Base-by-base conservation (phyloP, 2,113 vertebrate genomes). In the Zootoca vivipara region DNA sequence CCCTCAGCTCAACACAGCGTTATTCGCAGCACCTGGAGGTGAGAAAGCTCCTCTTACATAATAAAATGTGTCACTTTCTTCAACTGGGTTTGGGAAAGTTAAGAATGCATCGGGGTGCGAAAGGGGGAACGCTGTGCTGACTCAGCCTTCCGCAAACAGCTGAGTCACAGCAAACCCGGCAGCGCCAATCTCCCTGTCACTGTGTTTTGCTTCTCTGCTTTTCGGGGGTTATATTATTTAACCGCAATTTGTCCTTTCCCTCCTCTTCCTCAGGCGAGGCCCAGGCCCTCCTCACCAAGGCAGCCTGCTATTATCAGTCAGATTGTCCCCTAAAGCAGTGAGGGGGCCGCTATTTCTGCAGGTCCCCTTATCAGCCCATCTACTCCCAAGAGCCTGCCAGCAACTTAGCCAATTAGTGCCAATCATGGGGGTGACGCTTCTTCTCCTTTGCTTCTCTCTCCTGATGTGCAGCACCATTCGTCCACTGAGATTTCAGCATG, bases 1-100 rank as follows among this genome's bases (percentile, higher is more conserved):
- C 78, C 84, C 78, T 92, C 75, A 42, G 91, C 56, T 94, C n/a
- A 33, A 33, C 74, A 16, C 30, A 73, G 83, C 87, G 79, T 78
- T 90, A 95, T 86, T 91, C 90, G 80, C 58, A 89, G 84, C 85
- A 67, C 89, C 93, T 90, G 92, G 89, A 89, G 74, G 78, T 93
- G 93, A 86, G 84, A 93, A 93, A 92, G 67, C 40, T 64, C 5
- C 70, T 87, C 85, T 69, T 92, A 85, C 86, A 87, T 89, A 90
- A 91, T 70, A 58, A 73, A 62, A 79, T 67, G 38, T 94, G 88
- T 73, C 89, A 92, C 85, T 58, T 75, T 20, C 3, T 65, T 12
- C 30, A 42, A 46, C 28, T 35, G 30, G 56, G 30, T 64, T 93
- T 81, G 75, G 74, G 87, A 89, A 82, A 94, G 72, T 67, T 82